Conservation (phyloP, 2,113 vertebrate species). For the Arenaria interpres region DNA sequence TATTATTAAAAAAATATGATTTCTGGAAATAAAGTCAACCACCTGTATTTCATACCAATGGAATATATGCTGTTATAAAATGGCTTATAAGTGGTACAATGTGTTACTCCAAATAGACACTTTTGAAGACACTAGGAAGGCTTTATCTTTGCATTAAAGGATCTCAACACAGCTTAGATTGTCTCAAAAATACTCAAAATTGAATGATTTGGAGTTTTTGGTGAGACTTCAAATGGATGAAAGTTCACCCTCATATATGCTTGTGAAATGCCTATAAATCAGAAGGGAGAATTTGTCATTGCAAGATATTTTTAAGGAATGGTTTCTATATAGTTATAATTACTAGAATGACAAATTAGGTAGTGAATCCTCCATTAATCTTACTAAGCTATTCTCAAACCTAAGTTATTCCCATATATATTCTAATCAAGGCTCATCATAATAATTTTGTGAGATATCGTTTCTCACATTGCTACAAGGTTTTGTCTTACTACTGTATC, state of each 20-base stretch:
- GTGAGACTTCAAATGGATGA: neutral
- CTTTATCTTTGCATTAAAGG: neutral
- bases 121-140: neutral
- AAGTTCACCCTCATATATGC: neutral
- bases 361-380: conserved; percentile 14
- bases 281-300: neutral
- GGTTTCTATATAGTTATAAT: neutral
- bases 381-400: neutral
- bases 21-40: neutral
- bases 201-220: neutral
- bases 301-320: neutral
- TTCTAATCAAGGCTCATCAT: neutral
- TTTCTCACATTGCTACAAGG: neutral
- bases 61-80: neutral
- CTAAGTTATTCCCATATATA: neutral
- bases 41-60: neutral
- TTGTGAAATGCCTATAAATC: neutral
- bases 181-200: neutral
- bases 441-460: neutral
- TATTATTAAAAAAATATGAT: neutral
- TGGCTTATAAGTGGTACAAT: neutral
- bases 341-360: conserved; percentile 8
- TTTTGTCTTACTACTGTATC: neutral
- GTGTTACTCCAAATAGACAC: neutral
- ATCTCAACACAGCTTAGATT: neutral